phyloP scores from a whole-genome alignment of 1,140 invertebrate genomes.

The Calliopsis andreniformis region DNA sequence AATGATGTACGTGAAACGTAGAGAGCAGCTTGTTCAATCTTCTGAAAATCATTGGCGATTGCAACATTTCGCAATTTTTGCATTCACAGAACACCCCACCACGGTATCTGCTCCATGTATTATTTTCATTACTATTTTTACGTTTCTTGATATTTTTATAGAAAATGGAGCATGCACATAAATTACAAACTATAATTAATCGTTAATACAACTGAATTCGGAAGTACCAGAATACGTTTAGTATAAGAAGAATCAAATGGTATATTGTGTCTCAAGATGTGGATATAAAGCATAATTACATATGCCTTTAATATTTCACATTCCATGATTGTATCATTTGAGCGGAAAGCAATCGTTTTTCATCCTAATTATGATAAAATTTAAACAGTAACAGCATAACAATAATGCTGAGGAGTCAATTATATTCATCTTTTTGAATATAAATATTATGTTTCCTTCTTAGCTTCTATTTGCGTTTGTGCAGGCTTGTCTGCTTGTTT shows the following conservation, averaged over 20 bases:
- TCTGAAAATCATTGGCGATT: too few relatives aligned
- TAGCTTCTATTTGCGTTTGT: conserved; percentile 66
- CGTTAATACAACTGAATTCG: not conserved
- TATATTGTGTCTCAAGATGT: conserved; percentile 4
- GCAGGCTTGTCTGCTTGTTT: conserved; percentile 71
- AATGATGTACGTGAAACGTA: too few relatives aligned
- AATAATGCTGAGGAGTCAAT: conserved; percentile 11
- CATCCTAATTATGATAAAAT: conserved; percentile 29
- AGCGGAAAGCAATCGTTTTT: conserved; percentile 45
- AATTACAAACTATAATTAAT: not conserved
- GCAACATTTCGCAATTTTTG: too few relatives aligned
- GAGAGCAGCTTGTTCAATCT: too few relatives aligned
- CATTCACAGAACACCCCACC: too few relatives aligned
- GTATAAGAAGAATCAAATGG: not conserved
- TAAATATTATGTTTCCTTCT: conserved; percentile 78
- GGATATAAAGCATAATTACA: conserved; percentile 22
- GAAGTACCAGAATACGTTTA: not conserved
- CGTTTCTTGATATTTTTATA: not conserved
- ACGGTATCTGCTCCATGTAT: not conserved
- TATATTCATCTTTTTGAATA: not conserved
- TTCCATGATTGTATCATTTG: conserved; percentile 54
- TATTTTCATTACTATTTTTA: not conserved
- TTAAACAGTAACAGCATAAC: conserved; percentile 29
- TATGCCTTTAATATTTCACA: conserved; percentile 29
- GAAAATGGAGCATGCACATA: not conserved